Base-by-base conservation (phyloP, 2,113 vertebrate species). In the Brachypteracias leptosomus region DNA sequence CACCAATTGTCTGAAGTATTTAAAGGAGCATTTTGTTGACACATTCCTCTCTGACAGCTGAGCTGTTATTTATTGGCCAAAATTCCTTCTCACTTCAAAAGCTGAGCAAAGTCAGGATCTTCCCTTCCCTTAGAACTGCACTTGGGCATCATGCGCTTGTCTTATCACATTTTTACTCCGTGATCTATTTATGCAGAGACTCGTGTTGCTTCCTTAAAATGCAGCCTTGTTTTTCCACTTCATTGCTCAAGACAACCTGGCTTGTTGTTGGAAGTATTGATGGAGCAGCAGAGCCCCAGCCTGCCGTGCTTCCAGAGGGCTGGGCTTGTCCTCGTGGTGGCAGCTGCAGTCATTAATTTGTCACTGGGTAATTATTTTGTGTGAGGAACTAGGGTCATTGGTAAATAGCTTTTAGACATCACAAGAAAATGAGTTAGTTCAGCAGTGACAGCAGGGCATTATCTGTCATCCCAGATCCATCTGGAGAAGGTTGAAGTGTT, bases 181-280 rank as follows among this genome's bases (percentile, higher is more conserved):
- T 68, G 55, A 44, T 82, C 51, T 63, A 6, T 91, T 82, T 70
- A 42, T 74, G 76, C 66, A 59, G 46, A 78, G 44, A 15, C 38
- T 82, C 29, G 2, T 51, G 81, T 8, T 61, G 44, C 28, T 38
- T 83, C 55, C 51, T 74, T 82, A 49, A 93, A 89, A 78, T 46
- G 59, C 91, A 70, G 71, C 62, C 61, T 49, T 49, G 55, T 47
- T 82, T 85, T 89, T 86, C 85, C 88, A 86, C 44, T 33, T 91
- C 75, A 61, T 91, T 95, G 78, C 8, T 55, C 33, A 4, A 38
- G 80, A 63, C 49, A 77, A 20, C 65, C 31, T 59, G 4, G 3
- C 61, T 65, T 10, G 17, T 68, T 85, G n/a, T 0, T n/a, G n/a
- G n/a, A n/a, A 8, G 65, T 5, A 14, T 35, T 40, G 75, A 24